These are phyloP conservation scores for Thunnus albacares DNA, from an alignment of 2,797 vertebrate genomes.

Conservation along the genomic window DNA sequence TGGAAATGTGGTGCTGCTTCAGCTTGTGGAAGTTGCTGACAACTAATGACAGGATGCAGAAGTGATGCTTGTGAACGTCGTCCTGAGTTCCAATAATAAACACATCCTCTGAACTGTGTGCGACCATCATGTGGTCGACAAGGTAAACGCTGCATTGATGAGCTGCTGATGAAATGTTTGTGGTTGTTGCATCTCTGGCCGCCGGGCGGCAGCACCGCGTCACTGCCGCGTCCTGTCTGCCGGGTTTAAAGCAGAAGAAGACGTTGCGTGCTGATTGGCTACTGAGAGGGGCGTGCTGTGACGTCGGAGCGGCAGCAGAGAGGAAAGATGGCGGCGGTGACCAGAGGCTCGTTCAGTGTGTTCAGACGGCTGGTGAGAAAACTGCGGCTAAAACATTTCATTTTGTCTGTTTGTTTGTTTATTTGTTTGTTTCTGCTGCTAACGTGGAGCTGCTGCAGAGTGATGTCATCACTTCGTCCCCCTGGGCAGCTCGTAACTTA, in stretches of 20 bases:
- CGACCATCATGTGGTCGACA: too few species aligned
- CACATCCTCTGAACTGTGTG: too few species aligned
- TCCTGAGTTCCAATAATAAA: too few species aligned
- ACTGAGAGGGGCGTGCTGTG: slow-evolving; percentile 67
- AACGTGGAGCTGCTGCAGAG: not conserved
- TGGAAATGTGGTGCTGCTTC: too few species aligned
- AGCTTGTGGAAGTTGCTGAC: too few species aligned
- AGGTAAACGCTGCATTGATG: too few species aligned
- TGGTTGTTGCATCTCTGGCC: not conserved
- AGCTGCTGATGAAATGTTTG: not conserved
- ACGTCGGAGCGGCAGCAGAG: slow-evolving; percentile 53
- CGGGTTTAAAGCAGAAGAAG: not conserved
- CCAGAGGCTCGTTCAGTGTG: slow-evolving; percentile 80
- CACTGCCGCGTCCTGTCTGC: not conserved
- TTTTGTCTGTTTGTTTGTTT: not conserved
- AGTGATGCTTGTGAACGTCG: too few species aligned
- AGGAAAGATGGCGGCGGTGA: slow-evolving; percentile 91
- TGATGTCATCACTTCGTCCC: not conserved
- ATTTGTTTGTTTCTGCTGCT: not conserved
- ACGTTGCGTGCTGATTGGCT: slow-evolving; percentile 77
- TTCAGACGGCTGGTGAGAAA: slow-evolving; percentile 89
- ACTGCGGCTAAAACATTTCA: too few species aligned
- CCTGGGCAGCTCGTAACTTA: not conserved
- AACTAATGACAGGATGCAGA: too few species aligned
- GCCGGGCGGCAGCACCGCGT: not conserved